These are phyloP conservation scores for Entomyzon cyanotis DNA, from an alignment of 2,113 vertebrate genomes.

Conservation along the genomic window DNA sequence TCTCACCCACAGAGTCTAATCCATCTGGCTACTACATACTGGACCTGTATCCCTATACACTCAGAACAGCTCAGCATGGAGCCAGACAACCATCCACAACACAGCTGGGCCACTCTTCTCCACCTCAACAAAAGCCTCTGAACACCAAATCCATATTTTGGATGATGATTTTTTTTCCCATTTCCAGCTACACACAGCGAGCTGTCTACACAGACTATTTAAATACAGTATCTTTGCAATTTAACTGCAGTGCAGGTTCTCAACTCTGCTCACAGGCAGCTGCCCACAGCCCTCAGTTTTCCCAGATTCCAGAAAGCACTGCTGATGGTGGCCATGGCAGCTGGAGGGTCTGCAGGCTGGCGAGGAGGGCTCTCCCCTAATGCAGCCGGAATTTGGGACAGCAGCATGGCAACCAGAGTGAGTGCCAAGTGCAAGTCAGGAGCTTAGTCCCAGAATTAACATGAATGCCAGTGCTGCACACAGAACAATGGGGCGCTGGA, in stretches of 20 bases:
- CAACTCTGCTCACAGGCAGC: neutral
- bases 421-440: conserved; percentile 4
- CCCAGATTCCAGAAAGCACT: neutral
- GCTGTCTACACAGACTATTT: neutral
- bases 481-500: neutral
- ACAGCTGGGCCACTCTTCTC: neutral
- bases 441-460: conserved; percentile 17
- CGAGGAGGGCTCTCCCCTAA: neutral
- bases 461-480: neutral
- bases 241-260: neutral
- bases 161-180: neutral
- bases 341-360: neutral
- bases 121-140: neutral
- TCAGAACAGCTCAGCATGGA: neutral
- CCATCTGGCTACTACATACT: neutral
- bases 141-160: neutral
- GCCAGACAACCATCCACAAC: neutral
- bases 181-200: neutral
- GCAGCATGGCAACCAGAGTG: neutral
- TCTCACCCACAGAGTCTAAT: neutral
- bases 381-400: conserved; percentile 2
- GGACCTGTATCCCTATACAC: neutral
- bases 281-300: neutral
- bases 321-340: neutral
- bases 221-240: neutral